Conservation (phyloP, 2,888 invertebrate species). For the Amphipyra tragopoginis region DNA sequence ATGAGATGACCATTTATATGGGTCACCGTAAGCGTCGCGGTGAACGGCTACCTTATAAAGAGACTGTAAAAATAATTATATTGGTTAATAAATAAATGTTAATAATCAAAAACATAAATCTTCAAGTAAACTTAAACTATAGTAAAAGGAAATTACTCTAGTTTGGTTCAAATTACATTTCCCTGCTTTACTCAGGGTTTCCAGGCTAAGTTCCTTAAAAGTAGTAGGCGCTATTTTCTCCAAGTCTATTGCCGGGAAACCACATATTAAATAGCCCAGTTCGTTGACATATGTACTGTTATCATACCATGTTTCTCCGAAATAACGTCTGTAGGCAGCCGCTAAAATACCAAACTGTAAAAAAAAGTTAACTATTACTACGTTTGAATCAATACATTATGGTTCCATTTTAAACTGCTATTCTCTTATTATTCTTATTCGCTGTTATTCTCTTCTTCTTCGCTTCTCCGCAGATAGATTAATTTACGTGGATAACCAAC, state of each 20-base stretch:
- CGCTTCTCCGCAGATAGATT: no score
- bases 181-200: conserved; percentile 73
- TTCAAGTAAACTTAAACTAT: not conserved
- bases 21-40: conserved; percentile 78
- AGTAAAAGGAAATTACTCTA: conserved; percentile 62
- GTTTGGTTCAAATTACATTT: conserved; percentile 76
- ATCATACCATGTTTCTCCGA: conserved; percentile 75
- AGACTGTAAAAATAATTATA: conserved; percentile 65
- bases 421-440: no score
- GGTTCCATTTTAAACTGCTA: no score
- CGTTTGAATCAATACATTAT: not conserved
- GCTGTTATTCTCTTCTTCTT: no score
- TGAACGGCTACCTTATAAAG: conserved; percentile 79
- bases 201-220: conserved; percentile 74
- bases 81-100: not conserved
- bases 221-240: conserved; percentile 72
- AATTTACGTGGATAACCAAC: no score
- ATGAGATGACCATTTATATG: conserved; percentile 83
- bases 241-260: conserved; percentile 78
- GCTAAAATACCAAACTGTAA: conserved; percentile 78
- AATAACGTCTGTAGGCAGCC: conserved; percentile 81
- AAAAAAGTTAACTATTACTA: conserved; percentile 6
- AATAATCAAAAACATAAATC: no score
- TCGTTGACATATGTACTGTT: conserved; percentile 78
- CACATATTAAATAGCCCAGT: conserved; percentile 81